Percentiles rank a stretch among this genome's conserved stretches.
Conservation (phyloP, 1,140 invertebrate genomes). For the Drosophila mayri region DNA sequence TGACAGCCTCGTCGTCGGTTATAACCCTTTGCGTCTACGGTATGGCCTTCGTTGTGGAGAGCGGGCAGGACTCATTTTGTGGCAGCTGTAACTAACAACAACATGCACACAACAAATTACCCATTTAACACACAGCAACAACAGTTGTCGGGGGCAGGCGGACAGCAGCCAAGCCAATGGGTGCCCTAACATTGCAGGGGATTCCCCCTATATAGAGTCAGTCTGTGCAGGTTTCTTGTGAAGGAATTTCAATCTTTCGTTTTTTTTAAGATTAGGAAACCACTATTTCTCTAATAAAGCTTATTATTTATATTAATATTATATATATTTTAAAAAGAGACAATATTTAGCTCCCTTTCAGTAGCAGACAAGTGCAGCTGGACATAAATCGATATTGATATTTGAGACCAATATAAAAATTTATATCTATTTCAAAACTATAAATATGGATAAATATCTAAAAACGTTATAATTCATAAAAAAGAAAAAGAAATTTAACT, state of each 20-base stretch:
- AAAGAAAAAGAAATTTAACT: no score
- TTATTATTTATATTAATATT: not conserved
- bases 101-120: slow-evolving; percentile 83
- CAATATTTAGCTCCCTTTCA: not conserved
- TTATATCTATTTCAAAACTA: not conserved
- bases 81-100: slow-evolving; percentile 82
- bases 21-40: slow-evolving; percentile 54
- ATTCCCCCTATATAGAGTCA: not conserved
- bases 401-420: not conserved
- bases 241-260: no score
- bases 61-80: slow-evolving; percentile 57
- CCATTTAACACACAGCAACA: slow-evolving; percentile 73
- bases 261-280: no score
- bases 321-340: not conserved
- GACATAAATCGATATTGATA: not conserved
- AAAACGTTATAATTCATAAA: no score
- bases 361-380: not conserved
- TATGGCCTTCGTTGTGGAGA: not conserved
- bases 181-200: not conserved
- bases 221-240: not conserved
- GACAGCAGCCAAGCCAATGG: not conserved
- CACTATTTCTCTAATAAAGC: no score
- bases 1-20: slow-evolving; percentile 60
- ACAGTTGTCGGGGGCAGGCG: slow-evolving; percentile 1
- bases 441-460: no score